Conservation (phyloP, 2,113 vertebrate genomes). For the Tympanuchus pallidicinctus region DNA sequence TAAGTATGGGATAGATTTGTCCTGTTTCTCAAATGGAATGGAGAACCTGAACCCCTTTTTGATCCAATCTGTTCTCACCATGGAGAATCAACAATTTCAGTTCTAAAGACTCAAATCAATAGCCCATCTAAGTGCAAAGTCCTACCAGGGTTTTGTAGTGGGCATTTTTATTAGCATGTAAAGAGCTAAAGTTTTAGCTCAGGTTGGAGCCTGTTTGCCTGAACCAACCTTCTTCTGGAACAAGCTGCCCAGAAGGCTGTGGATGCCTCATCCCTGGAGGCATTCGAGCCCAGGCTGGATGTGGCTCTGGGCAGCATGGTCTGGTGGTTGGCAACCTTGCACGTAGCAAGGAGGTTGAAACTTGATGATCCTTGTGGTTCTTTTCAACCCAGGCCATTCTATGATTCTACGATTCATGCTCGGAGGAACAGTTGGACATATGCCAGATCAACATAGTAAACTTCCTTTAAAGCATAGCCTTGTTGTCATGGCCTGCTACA, state of each 20-base stretch:
- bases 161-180: background rate
- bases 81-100: background rate
- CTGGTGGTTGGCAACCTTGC: too few relatives aligned
- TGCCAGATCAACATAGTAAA: background rate
- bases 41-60: background rate
- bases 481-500: background rate
- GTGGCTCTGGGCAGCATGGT: too few relatives aligned
- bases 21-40: conserved; percentile 2
- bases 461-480: background rate
- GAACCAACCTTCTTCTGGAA: background rate
- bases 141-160: background rate
- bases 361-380: too few relatives aligned
- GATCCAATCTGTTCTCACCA: background rate
- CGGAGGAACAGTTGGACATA: background rate
- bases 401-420: background rate
- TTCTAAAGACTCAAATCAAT: conserved; percentile 4
- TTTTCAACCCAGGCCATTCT: too few relatives aligned
- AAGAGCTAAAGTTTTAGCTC: conserved; percentile 4
- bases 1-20: background rate
- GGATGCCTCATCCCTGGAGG: too few relatives aligned
- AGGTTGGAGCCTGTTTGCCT: background rate
- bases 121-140: background rate
- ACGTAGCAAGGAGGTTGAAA: too few relatives aligned
- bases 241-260: too few relatives aligned
- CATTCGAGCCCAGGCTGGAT: too few relatives aligned